phyloP scores from a whole-genome alignment of 2,888 invertebrate species.

The Drosophila bunnanda region DNA sequence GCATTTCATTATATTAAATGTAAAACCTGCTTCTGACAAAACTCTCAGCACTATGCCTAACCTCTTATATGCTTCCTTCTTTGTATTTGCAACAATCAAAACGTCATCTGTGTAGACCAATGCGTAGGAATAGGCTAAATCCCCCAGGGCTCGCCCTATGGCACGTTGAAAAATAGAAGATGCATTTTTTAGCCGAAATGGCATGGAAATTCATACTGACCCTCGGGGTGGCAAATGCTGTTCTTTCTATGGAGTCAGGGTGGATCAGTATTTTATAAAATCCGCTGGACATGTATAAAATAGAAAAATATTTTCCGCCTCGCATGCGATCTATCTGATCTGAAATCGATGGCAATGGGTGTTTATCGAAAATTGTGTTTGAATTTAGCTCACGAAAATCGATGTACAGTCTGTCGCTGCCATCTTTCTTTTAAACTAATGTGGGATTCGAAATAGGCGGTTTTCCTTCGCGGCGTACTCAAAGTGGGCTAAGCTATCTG shows the following conservation, averaged over 20 bases:
- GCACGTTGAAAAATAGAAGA: conserved; percentile 16
- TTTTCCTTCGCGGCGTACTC: too few relatives aligned
- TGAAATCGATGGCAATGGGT: too few relatives aligned
- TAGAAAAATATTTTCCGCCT: conserved; percentile 6
- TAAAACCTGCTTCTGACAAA: neutral
- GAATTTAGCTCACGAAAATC: too few relatives aligned
- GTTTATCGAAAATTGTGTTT: neutral
- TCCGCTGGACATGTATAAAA: conserved; percentile 13
- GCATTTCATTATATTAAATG: too few relatives aligned
- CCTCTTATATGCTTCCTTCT: conserved; percentile 22
- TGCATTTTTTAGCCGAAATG: too few relatives aligned
- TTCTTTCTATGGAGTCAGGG: conserved; percentile 3
- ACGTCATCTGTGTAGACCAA: conserved; percentile 19
- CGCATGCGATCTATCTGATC: conserved; percentile 6
- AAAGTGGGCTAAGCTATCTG: too few relatives aligned
- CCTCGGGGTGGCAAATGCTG: conserved; percentile 12
- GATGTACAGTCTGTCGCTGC: too few relatives aligned
- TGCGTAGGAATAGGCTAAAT: conserved; percentile 17
- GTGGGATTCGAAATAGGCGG: too few relatives aligned
- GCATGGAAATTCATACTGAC: too few relatives aligned
- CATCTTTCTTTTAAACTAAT: too few relatives aligned
- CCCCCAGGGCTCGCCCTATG: conserved; percentile 9
- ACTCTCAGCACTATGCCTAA: neutral
- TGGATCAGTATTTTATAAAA: conserved; percentile 17
- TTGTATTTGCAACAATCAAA: conserved; percentile 13